These are phyloP conservation scores for Epirrhoe tristata DNA, from an alignment of 2,888 invertebrate species.

Conservation along the genomic window DNA sequence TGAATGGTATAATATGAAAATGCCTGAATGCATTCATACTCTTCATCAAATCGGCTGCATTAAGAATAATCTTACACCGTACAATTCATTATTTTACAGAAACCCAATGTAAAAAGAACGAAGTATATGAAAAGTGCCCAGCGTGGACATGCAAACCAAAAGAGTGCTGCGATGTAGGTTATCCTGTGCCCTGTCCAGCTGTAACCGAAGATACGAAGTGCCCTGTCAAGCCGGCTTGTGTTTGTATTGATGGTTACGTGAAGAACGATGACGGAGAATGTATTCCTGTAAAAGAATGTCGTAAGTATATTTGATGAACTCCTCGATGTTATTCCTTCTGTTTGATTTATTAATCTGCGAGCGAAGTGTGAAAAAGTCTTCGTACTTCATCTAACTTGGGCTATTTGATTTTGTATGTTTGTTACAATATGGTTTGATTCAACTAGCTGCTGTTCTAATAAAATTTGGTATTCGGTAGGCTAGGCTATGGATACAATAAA, in stretches of 20 bases:
- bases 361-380: too few species aligned
- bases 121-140: conserved; percentile 46
- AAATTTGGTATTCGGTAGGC: too few species aligned
- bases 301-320: conserved; percentile 43
- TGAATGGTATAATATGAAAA: too few species aligned
- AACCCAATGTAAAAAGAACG: conserved; percentile 42
- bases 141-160: conserved; percentile 39
- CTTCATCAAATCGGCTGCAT: too few species aligned
- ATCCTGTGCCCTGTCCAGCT: conserved; percentile 26
- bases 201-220: conserved; percentile 5
- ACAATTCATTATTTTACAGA: too few species aligned
- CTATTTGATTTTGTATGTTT: too few species aligned
- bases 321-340: not conserved
- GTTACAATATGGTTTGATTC: not conserved
- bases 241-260: conserved; percentile 44
- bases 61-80: too few species aligned
- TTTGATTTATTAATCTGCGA: not conserved
- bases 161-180: conserved; percentile 45
- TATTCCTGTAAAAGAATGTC: conserved; percentile 49
- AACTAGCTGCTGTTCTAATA: not conserved
- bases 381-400: too few species aligned
- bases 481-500: too few species aligned
- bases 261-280: conserved; percentile 48
- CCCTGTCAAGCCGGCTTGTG: conserved; percentile 33
- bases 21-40: not conserved